phyloP scores from a whole-genome alignment of 2,888 invertebrate species.

The Nomada hirtipes region DNA sequence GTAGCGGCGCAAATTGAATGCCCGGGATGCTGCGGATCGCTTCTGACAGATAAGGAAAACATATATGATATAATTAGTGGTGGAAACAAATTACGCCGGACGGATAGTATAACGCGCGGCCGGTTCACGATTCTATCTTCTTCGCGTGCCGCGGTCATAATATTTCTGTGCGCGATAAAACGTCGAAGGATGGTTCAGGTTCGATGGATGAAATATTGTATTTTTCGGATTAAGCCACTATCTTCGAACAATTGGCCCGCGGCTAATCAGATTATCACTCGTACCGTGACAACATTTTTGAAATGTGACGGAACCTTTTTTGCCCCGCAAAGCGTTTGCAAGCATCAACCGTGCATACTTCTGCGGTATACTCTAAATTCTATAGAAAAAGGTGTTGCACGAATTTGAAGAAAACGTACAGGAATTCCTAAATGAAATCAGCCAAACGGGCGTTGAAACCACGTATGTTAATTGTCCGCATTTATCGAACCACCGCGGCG shows the following conservation, averaged over 20 bases:
- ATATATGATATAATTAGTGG: conserved; percentile 57
- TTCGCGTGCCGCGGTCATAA: conserved; percentile 31
- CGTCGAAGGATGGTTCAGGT: neutral
- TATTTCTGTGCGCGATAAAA: conserved; percentile 39
- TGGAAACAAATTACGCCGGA: conserved; percentile 57
- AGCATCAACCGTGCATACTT: neutral
- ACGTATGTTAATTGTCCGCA: neutral
- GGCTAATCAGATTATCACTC: conserved; percentile 12
- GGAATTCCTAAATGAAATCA: no score
- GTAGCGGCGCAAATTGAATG: conserved; percentile 63
- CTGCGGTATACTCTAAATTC: no score
- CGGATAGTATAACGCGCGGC: conserved; percentile 39
- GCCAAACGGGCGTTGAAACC: no score
- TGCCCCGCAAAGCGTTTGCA: no score
- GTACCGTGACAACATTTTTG: neutral
- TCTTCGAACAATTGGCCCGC: neutral
- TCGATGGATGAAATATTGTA: neutral
- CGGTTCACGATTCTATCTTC: conserved; percentile 37
- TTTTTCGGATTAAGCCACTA: neutral
- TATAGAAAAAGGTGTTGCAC: neutral
- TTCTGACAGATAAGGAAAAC: conserved; percentile 63
- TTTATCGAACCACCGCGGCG: neutral
- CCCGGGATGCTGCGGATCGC: conserved; percentile 51
- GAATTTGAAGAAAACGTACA: neutral
- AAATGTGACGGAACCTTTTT: no score